These are phyloP conservation scores for Pogonophryne albipinna DNA, from an alignment of 2,797 vertebrate genomes.

Conservation along the genomic window DNA sequence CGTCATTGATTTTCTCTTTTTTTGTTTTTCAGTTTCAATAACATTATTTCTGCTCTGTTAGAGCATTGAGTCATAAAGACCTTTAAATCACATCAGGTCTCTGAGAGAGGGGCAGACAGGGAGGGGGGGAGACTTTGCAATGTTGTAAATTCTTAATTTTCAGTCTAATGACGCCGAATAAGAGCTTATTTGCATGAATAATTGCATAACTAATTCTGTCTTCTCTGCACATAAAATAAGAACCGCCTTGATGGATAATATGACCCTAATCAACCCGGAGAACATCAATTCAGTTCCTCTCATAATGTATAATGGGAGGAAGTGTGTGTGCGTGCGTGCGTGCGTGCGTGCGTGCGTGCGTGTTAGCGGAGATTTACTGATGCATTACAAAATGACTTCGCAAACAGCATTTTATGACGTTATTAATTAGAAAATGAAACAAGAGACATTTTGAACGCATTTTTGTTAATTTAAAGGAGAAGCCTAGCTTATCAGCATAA, in stretches of 20 bases:
- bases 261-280: constrained; percentile 48
- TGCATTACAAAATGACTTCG: neutral
- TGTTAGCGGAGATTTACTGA: constrained; percentile 1
- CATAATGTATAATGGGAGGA: constrained; percentile 7
- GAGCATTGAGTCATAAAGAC: constrained; percentile 57
- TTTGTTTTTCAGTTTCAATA: constrained; percentile 57
- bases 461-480: neutral
- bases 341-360: neutral
- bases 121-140: constrained; percentile 39
- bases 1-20: constrained; percentile 37
- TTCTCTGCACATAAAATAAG: constrained; percentile 42
- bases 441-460: neutral
- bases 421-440: constrained; percentile 5
- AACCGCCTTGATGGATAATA: constrained; percentile 49
- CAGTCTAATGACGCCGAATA: constrained; percentile 55
- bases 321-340: neutral
- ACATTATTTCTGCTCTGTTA: constrained; percentile 62
- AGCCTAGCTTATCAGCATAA: too few relatives aligned
- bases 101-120: constrained; percentile 15
- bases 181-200: constrained; percentile 73
- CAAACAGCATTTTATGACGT: neutral
- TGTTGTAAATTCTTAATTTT: constrained; percentile 55
- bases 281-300: constrained; percentile 44
- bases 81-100: constrained; percentile 64
- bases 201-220: constrained; percentile 64